phyloP scores from a whole-genome alignment of 1,140 invertebrate genomes.

The Hycleus phaleratus region DNA sequence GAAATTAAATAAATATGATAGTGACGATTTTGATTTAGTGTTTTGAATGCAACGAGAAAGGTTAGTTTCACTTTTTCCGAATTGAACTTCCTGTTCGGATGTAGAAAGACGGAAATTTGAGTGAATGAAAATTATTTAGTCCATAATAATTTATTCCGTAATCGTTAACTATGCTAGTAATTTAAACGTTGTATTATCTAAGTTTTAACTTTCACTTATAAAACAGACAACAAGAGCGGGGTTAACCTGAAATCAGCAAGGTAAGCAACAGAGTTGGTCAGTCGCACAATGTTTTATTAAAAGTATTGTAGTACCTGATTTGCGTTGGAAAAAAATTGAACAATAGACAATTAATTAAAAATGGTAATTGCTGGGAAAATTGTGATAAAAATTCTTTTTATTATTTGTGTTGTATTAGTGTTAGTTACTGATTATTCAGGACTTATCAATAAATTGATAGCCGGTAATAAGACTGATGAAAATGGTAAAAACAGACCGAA shows the following conservation, averaged over 20 bases:
- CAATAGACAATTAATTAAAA: background rate
- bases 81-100: no score
- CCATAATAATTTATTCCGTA: no score
- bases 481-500: constrained; percentile 20
- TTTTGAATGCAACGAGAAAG: no score
- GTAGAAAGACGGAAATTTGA: no score
- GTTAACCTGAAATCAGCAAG: constrained; percentile 17
- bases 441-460: constrained; percentile 34
- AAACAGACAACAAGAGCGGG: constrained; percentile 17
- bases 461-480: constrained; percentile 27
- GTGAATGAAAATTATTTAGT: no score
- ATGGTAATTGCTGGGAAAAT: constrained; percentile 36
- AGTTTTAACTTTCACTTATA: no score
- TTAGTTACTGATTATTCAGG: constrained; percentile 36
- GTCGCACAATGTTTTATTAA: constrained; percentile 19
- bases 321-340: background rate
- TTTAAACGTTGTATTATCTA: no score
- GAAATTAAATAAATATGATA: no score
- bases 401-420: constrained; percentile 34
- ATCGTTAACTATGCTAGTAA: no score
- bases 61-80: no score
- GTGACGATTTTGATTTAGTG: no score
- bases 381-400: constrained; percentile 33
- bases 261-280: constrained; percentile 16
- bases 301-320: constrained; percentile 3